A percentile compares a stretch with the other conserved stretches of the same genome.
These are phyloP conservation scores for Urocolius indicus DNA, from an alignment of 2,113 vertebrate genomes.

Conservation along the genomic window DNA sequence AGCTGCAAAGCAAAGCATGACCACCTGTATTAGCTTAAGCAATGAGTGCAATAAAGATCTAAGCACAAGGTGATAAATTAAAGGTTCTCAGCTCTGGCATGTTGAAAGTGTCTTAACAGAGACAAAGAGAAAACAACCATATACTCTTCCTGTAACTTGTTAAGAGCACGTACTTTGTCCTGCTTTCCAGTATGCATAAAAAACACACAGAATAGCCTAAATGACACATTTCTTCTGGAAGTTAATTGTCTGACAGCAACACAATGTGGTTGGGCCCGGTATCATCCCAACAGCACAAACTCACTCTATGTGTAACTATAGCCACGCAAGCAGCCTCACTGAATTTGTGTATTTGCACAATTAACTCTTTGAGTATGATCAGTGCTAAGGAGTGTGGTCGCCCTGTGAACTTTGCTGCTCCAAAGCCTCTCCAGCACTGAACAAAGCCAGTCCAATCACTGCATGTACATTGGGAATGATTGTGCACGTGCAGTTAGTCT, in stretches of 20 bases:
- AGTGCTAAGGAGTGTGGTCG: neutral
- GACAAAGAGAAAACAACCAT: conserved; percentile 51
- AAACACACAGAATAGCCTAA: neutral
- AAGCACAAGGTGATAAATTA: conserved; percentile 60
- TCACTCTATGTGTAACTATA: neutral
- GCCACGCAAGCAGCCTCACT: neutral
- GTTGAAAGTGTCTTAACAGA: conserved; percentile 43
- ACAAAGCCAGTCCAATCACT: neutral
- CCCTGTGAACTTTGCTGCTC: neutral
- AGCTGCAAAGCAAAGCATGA: conserved; percentile 7
- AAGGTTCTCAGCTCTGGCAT: conserved; percentile 45
- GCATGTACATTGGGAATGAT: neutral
- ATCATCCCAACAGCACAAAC: neutral
- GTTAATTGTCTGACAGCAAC: neutral
- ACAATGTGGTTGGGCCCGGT: neutral
- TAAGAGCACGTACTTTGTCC: conserved; percentile 21
- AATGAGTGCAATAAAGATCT: conserved; percentile 24
- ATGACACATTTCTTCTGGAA: neutral
- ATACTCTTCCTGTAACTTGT: neutral
- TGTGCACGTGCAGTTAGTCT: neutral
- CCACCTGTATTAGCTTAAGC: conserved; percentile 54
- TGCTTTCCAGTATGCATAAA: neutral
- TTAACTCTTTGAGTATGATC: neutral
- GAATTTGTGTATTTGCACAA: neutral
- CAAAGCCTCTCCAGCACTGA: neutral